Percentiles rank a stretch among this genome's conserved stretches.
Evolutionary conservation across 2,113 vertebrate species (phyloP).

Genomic region (Anhinga rufa): DNA sequence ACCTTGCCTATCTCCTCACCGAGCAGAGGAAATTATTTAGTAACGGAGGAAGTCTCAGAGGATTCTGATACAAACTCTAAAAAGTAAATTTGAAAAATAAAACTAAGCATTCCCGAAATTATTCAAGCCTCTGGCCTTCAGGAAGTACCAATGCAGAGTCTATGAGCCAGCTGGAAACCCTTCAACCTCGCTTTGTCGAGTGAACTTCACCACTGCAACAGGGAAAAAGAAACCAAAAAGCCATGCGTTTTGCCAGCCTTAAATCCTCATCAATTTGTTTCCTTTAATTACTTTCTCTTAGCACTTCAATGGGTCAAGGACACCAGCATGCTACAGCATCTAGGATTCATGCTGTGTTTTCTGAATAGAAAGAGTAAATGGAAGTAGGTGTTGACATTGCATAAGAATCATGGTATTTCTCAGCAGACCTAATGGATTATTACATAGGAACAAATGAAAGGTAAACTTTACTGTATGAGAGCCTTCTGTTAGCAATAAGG

Average conservation of each 20-base stretch:
- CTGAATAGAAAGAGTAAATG: constrained; percentile 44
- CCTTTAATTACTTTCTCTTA: constrained; percentile 41
- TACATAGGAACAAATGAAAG: constrained; percentile 59
- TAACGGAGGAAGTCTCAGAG: background rate
- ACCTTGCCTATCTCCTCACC: background rate
- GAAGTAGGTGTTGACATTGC: constrained; percentile 57
- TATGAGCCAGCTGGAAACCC: background rate
- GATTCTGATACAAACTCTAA: background rate
- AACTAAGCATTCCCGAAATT: background rate
- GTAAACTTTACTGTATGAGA: constrained; percentile 17
- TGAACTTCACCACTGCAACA: background rate
- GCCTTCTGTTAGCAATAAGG: background rate
- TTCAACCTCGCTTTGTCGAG: background rate
- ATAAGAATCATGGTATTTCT: constrained; percentile 31
- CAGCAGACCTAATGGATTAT: constrained; percentile 37
- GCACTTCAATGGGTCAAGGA: constrained; percentile 39
- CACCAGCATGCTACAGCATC: constrained; percentile 12
- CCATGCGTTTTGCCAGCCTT: background rate
- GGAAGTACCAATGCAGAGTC: background rate
- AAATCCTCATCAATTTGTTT: constrained; percentile 26
- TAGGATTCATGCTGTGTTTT: constrained; percentile 48
- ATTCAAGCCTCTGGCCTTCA: background rate
- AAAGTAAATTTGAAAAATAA: background rate
- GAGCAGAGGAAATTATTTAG: background rate
- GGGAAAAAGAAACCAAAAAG: background rate